Percentiles rank a stretch among this genome's conserved stretches.
These are phyloP conservation scores for Zophobas morio DNA, from an alignment of 1,140 invertebrate species.

Conservation along the genomic window DNA sequence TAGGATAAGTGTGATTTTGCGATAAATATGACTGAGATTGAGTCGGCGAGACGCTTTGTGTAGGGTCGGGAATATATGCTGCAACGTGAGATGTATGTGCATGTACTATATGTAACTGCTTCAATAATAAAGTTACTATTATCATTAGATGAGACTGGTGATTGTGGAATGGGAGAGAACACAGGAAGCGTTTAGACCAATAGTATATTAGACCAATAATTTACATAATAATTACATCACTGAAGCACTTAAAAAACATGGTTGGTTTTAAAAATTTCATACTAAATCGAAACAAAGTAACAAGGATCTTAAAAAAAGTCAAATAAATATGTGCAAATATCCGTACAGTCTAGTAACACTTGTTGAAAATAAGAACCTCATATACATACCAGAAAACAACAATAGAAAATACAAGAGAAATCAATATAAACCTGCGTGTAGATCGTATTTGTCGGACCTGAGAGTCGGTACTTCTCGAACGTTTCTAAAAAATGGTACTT, in stretches of 20 bases:
- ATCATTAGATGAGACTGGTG: not conserved
- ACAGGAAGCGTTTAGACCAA: slow-evolving; percentile 14
- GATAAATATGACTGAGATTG: slow-evolving; percentile 13
- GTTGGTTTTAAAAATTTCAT: slow-evolving; percentile 14
- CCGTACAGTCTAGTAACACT: slow-evolving; percentile 28
- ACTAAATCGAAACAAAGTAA: slow-evolving; percentile 24
- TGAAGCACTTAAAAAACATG: slow-evolving; percentile 25
- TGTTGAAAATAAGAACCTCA: slow-evolving; percentile 28
- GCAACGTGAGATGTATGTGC: slow-evolving; percentile 2
- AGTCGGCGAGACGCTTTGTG: not conserved
- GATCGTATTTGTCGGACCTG: slow-evolving; percentile 26
- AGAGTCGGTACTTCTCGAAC: slow-evolving; percentile 8
- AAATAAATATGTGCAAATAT: slow-evolving; percentile 42
- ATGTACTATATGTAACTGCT: slow-evolving; percentile 25
- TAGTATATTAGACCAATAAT: slow-evolving; percentile 41
- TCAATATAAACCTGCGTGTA: slow-evolving; percentile 22
- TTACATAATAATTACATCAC: slow-evolving; percentile 39
- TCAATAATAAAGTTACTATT: slow-evolving; percentile 17
- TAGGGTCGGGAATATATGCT: slow-evolving; percentile 29
- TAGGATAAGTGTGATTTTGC: slow-evolving; percentile 5
- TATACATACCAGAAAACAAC: slow-evolving; percentile 12
- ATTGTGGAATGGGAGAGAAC: not conserved
- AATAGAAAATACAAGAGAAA: slow-evolving; percentile 29
- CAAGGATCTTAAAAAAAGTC: slow-evolving; percentile 26
- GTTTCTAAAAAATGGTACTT: slow-evolving; percentile 7